Evolutionary conservation across 1,140 invertebrate genomes (phyloP), one percentile per base, ranked within the genome.

Genomic region (Cyphomyrmex costatus): DNA sequence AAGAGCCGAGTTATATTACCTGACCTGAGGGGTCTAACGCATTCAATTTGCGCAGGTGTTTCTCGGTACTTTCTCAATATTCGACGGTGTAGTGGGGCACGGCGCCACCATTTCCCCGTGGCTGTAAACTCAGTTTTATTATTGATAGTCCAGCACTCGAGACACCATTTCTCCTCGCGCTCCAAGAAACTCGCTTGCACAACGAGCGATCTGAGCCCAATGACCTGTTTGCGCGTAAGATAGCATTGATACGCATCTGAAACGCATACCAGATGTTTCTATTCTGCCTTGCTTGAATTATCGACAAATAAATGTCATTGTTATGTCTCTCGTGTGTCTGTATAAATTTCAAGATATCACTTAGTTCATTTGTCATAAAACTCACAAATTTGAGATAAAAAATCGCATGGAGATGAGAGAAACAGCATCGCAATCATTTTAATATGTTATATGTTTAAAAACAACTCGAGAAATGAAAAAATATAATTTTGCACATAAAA

Each of bases 31-130:
- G 53, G 49, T 74, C 71, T 74, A 80, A 80, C 78, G 87, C 63
- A 80, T 89, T 85, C 89, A 73, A 91, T 91, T 91, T 71, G 89
- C 89, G 87, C 90, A 91, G 87, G 79, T 87, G 87, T 91, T 91
- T 86, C 89, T 24, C 71, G 61, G 36, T 86, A 71, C 74, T 79
- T 79, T 80, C 89, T 89, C 87, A 73, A 91, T 90, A 91, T 90
- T 91, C 65, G 65, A 56, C 66, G 60, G 49, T n/a, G 53, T 65
- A n/a, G 42, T 42, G 27, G 19, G 27, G 33, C 27, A 30, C 16
- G 56, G 56, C 27, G n/a, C 12, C 24, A 56, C 66, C 51, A 76
- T 87, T 74, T 71, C 87, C 30, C 19, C 27, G 73, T 58, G 46
- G 53, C 74, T 78, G 79, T 90, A 91, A 90, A 91, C 79, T 80